These are phyloP conservation scores for Tribolium madens DNA, from an alignment of 1,140 invertebrate genomes.

Conservation along the genomic window DNA sequence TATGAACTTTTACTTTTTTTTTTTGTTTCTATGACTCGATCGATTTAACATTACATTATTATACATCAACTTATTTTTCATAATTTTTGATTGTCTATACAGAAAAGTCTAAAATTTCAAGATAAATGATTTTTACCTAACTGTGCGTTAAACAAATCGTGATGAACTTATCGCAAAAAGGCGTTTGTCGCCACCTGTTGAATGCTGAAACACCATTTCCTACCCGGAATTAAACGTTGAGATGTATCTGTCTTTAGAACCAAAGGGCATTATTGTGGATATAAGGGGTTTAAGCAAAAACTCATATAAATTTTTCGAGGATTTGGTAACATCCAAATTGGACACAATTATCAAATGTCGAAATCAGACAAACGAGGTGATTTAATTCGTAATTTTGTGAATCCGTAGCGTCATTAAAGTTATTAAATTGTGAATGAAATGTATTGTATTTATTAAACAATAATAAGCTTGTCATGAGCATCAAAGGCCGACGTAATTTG, in stretches of 20 bases:
- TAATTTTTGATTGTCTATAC: too few relatives aligned
- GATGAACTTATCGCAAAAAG: neutral
- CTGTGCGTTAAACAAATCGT: neutral
- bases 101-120: too few relatives aligned
- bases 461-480: neutral
- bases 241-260: neutral
- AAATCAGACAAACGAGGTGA: neutral
- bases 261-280: neutral
- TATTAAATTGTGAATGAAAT: neutral
- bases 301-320: neutral
- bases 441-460: neutral
- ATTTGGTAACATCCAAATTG: neutral
- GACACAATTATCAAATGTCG: neutral
- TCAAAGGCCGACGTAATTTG: conserved; percentile 6
- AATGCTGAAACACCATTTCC: neutral
- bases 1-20: too few relatives aligned
- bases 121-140: too few relatives aligned
- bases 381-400: too few relatives aligned
- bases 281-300: neutral
- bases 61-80: too few relatives aligned
- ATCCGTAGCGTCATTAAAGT: too few relatives aligned
- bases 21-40: too few relatives aligned
- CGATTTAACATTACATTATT: too few relatives aligned
- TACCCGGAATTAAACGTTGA: neutral
- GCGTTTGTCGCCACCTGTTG: neutral